These are phyloP conservation scores for Toxostoma redivivum DNA, from an alignment of 2,113 vertebrate species.

Conservation along the genomic window DNA sequence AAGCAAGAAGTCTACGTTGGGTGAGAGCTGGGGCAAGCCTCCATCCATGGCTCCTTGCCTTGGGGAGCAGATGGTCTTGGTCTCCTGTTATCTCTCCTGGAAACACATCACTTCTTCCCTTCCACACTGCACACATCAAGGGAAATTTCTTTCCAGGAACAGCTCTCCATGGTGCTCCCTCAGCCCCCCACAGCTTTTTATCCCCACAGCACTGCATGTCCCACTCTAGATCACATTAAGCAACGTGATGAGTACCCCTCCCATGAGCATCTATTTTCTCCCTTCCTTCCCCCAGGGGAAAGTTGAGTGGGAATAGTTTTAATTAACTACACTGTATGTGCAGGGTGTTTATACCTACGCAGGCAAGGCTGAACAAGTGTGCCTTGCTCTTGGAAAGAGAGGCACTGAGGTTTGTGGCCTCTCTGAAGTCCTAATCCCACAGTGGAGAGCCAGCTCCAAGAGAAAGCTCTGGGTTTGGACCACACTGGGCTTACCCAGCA, in stretches of 20 bases:
- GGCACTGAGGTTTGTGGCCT: background rate
- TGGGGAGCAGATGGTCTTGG: background rate
- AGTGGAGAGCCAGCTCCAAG: background rate
- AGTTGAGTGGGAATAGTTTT: slow-evolving; percentile 48
- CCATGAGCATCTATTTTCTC: slow-evolving; percentile 18
- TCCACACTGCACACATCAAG: background rate
- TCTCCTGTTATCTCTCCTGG: background rate
- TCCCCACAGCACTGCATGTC: fast-evolving
- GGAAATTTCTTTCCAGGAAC: background rate
- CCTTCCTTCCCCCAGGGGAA: slow-evolving; percentile 3
- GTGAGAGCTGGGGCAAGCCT: background rate
- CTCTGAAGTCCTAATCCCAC: slow-evolving; percentile 12
- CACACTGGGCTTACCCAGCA: background rate
- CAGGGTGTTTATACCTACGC: background rate
- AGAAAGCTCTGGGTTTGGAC: background rate
- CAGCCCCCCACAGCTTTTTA: background rate
- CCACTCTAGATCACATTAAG: background rate
- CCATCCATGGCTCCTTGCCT: fast-evolving
- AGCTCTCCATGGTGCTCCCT: background rate
- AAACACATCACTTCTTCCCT: background rate
- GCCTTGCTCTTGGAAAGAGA: background rate
- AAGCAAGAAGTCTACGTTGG: fast-evolving
- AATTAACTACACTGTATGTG: slow-evolving; percentile 28
- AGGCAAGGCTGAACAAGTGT: slow-evolving; percentile 58
- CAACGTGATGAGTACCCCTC: background rate